Evolutionary conservation across 2,888 invertebrate species (phyloP).

Genomic region (Mactromeris polynyma): DNA sequence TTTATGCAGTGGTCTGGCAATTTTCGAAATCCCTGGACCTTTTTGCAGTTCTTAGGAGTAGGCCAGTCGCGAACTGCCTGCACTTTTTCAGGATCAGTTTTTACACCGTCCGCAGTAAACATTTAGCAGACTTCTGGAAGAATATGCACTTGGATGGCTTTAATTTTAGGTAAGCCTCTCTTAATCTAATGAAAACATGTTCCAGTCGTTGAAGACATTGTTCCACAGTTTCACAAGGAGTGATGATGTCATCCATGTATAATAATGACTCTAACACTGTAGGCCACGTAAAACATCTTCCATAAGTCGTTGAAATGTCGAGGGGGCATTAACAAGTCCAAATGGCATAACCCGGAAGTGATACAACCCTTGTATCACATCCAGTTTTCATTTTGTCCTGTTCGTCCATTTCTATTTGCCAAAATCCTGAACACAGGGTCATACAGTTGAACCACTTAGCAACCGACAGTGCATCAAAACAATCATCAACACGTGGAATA

Average conservation of each 20-base stretch:
- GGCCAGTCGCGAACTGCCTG: constrained; percentile 2
- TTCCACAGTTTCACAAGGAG: no score
- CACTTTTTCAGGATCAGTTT: constrained; percentile 52
- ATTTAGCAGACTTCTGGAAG: constrained; percentile 40
- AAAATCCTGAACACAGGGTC: no score
- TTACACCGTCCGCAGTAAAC: constrained; percentile 37
- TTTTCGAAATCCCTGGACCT: constrained; percentile 46
- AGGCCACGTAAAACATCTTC: constrained; percentile 51
- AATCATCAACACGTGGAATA: no score
- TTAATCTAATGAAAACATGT: no score
- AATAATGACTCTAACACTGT: constrained; percentile 52
- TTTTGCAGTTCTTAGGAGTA: constrained; percentile 27
- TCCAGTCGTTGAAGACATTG: constrained; percentile 30
- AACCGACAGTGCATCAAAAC: constrained; percentile 60
- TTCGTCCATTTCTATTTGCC: no score
- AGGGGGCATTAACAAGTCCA: constrained; percentile 65
- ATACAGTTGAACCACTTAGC: constrained; percentile 60
- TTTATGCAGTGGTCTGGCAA: constrained; percentile 45
- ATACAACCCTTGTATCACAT: constrained; percentile 60
- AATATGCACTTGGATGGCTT: constrained; percentile 55
- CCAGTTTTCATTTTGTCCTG: constrained; percentile 66
- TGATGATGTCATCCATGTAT: constrained; percentile 62
- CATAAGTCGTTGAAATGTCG: constrained; percentile 73
- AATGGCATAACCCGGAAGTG: constrained; percentile 63
- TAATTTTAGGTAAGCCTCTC: constrained; percentile 45